Base-by-base conservation (phyloP, 2,888 invertebrate species). In the Pristionchus entomophagus region DNA sequence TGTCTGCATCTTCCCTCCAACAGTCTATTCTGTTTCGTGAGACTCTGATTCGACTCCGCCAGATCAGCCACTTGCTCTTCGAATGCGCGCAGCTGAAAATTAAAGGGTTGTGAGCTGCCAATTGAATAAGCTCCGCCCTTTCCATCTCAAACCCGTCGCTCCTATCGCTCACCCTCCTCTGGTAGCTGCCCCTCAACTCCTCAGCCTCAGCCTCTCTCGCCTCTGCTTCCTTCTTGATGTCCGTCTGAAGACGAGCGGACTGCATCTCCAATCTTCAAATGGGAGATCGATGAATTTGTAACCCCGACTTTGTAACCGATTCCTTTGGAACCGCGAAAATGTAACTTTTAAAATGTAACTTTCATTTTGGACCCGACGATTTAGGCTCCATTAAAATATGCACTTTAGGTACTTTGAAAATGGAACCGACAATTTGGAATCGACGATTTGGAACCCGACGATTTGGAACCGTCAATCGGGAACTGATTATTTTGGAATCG, bases 151-250 rank as follows among this genome's bases (percentile, higher is more conserved):
- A 35, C 77, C 45, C 77, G 19, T 77, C 45, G 22, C 73, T 49
- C 88, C 35, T 49, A 10, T 14, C 26, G 12, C 96, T 94, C n/a
- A 97, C 96, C 94, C 97, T 97, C 94, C 98, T 98, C 93, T 97
- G 96, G 6, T 97, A 96, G 92, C 96, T 96, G 88, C 96, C 96
- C 26, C 98, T 95, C 49, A 96, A 96, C 92, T 98, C 97, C 93
- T 98, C 98, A 93, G 97, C 95, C 94, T 98, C 98, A 90, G 97
- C 97, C 91, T 98, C 98, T 10, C 97, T 95, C 90, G 97, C 96
- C 88, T 97, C 96, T 53, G 97, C 95, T 93, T 98, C 98, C 86
- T 97, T 94, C 35, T 84, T 86, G 69, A 87, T 82, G 14, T 90
- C 92, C 14, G 78, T 51, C 0, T 86, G 80, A 73, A 86, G 35